Percentiles rank a stretch among this genome's conserved stretches.
Evolutionary conservation across 1,140 invertebrate genomes (phyloP).

Genomic region (Penaeus japonicus): DNA sequence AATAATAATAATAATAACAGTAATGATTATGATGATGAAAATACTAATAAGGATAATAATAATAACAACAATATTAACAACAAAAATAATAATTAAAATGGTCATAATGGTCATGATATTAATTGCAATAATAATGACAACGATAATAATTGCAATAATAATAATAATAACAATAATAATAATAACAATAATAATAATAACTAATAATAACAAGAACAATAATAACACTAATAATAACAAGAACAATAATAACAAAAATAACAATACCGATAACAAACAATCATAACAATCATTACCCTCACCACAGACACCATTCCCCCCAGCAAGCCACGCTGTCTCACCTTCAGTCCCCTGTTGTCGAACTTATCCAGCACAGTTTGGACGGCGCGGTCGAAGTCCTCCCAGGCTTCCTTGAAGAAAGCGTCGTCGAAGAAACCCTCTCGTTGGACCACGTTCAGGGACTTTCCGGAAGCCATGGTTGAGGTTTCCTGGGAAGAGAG

Average conservation of each 20-base stretch:
- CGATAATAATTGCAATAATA: too few species aligned
- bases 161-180: too few species aligned
- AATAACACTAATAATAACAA: neutral
- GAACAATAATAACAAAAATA: too few species aligned
- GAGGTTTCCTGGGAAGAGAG: neutral
- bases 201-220: neutral
- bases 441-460: conserved; percentile 26
- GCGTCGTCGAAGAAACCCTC: conserved; percentile 48
- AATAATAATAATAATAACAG: too few species aligned
- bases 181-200: too few species aligned
- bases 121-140: neutral
- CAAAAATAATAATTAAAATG: neutral
- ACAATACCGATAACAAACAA: too few species aligned
- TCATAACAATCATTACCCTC: neutral
- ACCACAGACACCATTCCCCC: neutral
- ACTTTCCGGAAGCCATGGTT: conserved; percentile 18
- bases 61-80: neutral
- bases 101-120: too few species aligned
- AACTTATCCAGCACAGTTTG: conserved; percentile 34
- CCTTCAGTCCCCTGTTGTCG: conserved; percentile 28
- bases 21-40: neutral
- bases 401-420: conserved; percentile 52
- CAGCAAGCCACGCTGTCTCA: neutral
- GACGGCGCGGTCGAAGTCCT: conserved; percentile 46
- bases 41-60: neutral